Percentiles rank a stretch among this genome's conserved stretches.
Conservation (phyloP, 1,140 invertebrate genomes). For the Drosophila pseudoobscura region DNA sequence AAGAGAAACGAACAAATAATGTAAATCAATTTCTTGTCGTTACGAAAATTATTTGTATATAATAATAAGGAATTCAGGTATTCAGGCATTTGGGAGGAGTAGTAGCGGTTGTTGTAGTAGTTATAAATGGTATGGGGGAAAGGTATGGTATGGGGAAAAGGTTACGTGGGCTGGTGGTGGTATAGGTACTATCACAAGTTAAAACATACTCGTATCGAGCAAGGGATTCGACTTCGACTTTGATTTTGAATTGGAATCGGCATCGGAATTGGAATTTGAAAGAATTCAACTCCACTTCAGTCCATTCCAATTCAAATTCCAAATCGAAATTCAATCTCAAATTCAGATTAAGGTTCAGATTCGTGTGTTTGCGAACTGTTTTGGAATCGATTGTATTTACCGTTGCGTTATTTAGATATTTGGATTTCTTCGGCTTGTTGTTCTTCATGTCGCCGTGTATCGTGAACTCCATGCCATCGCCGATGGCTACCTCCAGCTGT, state of each 20-base stretch:
- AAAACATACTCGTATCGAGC: constrained; percentile 7
- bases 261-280: neutral
- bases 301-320: neutral
- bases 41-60: constrained; percentile 61
- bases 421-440: constrained; percentile 89
- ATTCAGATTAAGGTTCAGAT: neutral
- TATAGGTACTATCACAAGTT: constrained; percentile 2
- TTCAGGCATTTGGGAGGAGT: constrained; percentile 1
- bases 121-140: neutral
- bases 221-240: neutral
- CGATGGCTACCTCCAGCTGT: constrained; percentile 94
- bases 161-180: neutral
- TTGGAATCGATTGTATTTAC: constrained; percentile 81
- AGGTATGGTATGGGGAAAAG: constrained; percentile 7
- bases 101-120: constrained; percentile 28
- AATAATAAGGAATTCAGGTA: constrained; percentile 35
- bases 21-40: constrained; percentile 73
- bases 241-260: neutral
- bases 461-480: constrained; percentile 95
- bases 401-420: constrained; percentile 89
- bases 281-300: neutral
- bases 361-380: neutral
- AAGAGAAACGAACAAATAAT: constrained; percentile 73
- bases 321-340: neutral
- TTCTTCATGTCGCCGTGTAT: constrained; percentile 93